Conservation (phyloP, 2,113 vertebrate species). For the Microcebus griseorufus region DNA sequence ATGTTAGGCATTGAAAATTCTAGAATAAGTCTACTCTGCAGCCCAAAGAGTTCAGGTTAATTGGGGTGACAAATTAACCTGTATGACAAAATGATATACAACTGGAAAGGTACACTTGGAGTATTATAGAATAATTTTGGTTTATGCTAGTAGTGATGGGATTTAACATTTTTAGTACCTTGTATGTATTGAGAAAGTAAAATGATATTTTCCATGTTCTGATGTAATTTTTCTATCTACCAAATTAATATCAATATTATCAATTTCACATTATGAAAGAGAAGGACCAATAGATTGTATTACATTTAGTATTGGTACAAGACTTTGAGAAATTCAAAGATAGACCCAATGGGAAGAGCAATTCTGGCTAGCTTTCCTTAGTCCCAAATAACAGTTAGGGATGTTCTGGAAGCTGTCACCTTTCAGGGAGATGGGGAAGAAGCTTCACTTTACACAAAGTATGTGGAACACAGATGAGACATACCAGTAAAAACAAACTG, state of each 20-base stretch:
- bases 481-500: background rate
- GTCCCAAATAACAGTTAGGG: background rate
- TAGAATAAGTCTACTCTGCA: background rate
- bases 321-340: background rate
- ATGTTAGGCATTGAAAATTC: background rate
- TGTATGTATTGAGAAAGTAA: background rate
- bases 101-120: background rate
- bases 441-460: background rate
- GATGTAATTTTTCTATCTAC: background rate
- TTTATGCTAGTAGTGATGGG: background rate
- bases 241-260: background rate
- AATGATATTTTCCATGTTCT: background rate
- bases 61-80: background rate
- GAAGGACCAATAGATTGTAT: background rate
- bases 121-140: background rate
- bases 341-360: background rate
- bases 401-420: background rate
- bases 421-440: background rate
- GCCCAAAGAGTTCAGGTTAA: background rate
- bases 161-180: background rate
- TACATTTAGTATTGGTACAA: background rate
- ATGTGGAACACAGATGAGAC: background rate
- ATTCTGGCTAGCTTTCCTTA: background rate
- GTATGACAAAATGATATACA: background rate
- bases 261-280: background rate